These are phyloP conservation scores for Rhinichthys klamathensis DNA, from an alignment of 2,113 vertebrate genomes.

Conservation along the genomic window DNA sequence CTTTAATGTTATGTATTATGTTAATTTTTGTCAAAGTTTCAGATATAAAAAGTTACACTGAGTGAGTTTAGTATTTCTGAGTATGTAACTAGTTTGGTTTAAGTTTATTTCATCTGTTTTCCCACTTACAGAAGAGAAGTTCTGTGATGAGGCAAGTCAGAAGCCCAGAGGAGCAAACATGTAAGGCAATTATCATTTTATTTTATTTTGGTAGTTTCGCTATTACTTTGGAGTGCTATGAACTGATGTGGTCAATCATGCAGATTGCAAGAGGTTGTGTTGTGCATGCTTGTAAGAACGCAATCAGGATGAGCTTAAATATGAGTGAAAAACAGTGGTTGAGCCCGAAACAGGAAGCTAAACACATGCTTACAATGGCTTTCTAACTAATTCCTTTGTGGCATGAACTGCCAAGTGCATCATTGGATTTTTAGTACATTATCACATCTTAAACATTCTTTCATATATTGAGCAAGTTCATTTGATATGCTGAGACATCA, in stretches of 20 bases:
- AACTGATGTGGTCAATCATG: conserved; percentile 1
- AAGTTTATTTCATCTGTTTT: not conserved
- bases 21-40: not conserved
- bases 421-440: not conserved
- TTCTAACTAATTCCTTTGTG: not conserved
- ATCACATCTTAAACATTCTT: not conserved
- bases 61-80: not conserved
- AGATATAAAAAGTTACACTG: not conserved
- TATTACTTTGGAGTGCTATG: not conserved
- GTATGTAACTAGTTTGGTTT: not conserved
- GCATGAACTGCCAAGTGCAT: not conserved
- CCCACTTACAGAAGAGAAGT: conserved; percentile 54
- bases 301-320: not conserved
- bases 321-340: conserved; percentile 1
- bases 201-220: conserved; percentile 25
- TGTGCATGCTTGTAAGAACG: not conserved
- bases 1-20: not conserved
- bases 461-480: not conserved
- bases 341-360: conserved; percentile 8
- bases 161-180: conserved; percentile 26
- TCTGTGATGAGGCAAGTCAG: conserved; percentile 54
- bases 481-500: not conserved
- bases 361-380: not conserved
- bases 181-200: conserved; percentile 60
- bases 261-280: not conserved